Base-by-base conservation (phyloP, 2,888 invertebrate genomes). In the Archaeoteleia sp. region DNA sequence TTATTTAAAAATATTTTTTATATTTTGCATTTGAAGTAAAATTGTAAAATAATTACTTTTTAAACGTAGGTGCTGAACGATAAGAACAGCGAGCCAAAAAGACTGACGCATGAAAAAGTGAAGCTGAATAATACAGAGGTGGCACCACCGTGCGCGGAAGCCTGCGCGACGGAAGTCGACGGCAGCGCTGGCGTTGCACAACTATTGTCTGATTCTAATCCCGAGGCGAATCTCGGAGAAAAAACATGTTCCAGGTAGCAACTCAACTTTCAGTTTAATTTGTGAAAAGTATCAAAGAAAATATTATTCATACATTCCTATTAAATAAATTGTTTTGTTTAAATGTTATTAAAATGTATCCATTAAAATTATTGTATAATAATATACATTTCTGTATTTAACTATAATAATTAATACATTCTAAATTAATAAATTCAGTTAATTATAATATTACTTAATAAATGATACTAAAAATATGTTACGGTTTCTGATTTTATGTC, bases 231-330 rank as follows among this genome's bases (percentile, higher is more conserved):
- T 8, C 8, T 34, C 13, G 25, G 14, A 46, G 65, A 55, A 53
- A 69, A 65, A 63, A 20, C 51, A 17, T 60, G 68, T 42, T 69
- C 68, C 15, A 65, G 68, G 68, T 69, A 43, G 5, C 9, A 15
- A 20, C 17, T 12, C 9, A 4, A 17, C 17, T 17, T 12, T 20
- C 37, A 15, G 14, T 15, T 35, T 0, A n/a, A n/a, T n/a, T n/a
- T n/a, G n/a, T n/a, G n/a, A n/a, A n/a, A n/a, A n/a, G n/a, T n/a
- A n/a, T n/a, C n/a, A n/a, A n/a, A n/a, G n/a, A n/a, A n/a, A n/a
- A n/a, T n/a, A n/a, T n/a, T n/a, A n/a, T n/a, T n/a, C n/a, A n/a
- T n/a, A n/a, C n/a, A n/a, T n/a, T n/a, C n/a, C n/a, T n/a, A n/a
- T n/a, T n/a, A n/a, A n/a, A n/a, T n/a, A n/a, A n/a, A n/a, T n/a